Evolutionary conservation across 2,888 invertebrate genomes (phyloP), one percentile per base, ranked within the genome.

Genomic region (Xanthorhoe designata): DNA sequence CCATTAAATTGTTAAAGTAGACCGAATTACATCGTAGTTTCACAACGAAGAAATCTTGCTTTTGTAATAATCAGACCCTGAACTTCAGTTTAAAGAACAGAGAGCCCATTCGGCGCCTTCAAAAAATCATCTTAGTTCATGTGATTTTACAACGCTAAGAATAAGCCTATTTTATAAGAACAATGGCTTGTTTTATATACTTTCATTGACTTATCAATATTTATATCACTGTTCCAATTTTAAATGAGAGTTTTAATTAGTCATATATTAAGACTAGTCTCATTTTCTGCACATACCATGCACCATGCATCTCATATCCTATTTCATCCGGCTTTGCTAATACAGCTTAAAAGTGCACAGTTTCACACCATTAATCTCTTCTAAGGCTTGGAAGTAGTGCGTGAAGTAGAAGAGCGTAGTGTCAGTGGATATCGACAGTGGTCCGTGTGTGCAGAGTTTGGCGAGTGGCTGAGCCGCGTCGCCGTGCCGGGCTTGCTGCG

Each of bases 391-490:
- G 29, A 9, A 9, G 10, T 29, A 29, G 52, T 52, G 53, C 53
- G n/a, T n/a, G 15, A 35, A 35, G 53, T 35, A 35, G 35, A 35
- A 42, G 38, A 42, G 47, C 7, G 47, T 47, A 47, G 47, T 47
- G 47, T 47, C 47, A 15, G 47, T 47, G 17, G 15, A 15, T 15
- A 47, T 47, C 47, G 47, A 1, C 17, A 78, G 74, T 73, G 77
- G 62, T 75, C 70, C 75, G 78, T 81, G 79, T 66, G 77, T 80
- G 76, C 90, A 93, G 92, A 89, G 82, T 93, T 92, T 82, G 92
- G 92, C 76, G 92, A 92, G 92, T 91, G 92, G 92, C 69, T 93
- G 87, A 86, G 87, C 82, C 89, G 92, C 66, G 86, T 82, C 62
- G 88, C 86, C 64, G 89, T 92, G 78, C 90, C 91, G 78, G 85